Evolutionary conservation across 2,113 vertebrate species (phyloP).

Genomic region (Zosterops pallidus): DNA sequence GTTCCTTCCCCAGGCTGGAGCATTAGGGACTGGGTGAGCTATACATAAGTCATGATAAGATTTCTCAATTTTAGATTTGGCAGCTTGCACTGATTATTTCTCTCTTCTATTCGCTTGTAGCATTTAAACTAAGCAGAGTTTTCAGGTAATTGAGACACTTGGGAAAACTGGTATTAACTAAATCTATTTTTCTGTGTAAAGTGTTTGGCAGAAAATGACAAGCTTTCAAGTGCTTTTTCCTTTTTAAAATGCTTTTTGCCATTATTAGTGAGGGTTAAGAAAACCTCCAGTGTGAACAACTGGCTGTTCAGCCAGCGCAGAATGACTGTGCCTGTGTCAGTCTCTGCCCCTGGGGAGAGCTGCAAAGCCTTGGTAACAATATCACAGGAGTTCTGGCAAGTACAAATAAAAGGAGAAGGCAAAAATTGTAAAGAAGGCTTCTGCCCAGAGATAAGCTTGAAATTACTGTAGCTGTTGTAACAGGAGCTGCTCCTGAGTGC

Average conservation of each 20-base stretch:
- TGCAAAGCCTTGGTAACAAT: not conserved
- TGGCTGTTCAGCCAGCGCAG: not conserved
- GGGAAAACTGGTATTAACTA: slow-evolving; percentile 45
- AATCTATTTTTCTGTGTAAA: slow-evolving; percentile 33
- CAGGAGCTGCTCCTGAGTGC: not conserved
- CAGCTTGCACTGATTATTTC: not conserved
- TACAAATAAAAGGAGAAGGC: not conserved
- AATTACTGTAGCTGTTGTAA: not conserved
- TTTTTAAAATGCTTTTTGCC: slow-evolving; percentile 19
- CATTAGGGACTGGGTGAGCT: not conserved
- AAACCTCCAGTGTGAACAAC: not conserved
- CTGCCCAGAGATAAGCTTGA: not conserved
- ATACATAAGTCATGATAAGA: not conserved
- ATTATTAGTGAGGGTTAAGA: slow-evolving; percentile 29
- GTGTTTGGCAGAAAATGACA: slow-evolving; percentile 21
- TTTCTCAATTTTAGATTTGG: slow-evolving; percentile 10
- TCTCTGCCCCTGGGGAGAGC: not conserved
- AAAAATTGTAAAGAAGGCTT: not conserved
- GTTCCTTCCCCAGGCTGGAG: not conserved
- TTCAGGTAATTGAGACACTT: slow-evolving; percentile 56
- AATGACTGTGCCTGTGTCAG: not conserved
- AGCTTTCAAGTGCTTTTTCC: not conserved
- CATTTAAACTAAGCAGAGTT: slow-evolving; percentile 21
- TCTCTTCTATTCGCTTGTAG: not conserved
- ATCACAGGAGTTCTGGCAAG: not conserved